Conservation (phyloP, 1,140 invertebrate genomes). For the Philopotamus ludificatus region DNA sequence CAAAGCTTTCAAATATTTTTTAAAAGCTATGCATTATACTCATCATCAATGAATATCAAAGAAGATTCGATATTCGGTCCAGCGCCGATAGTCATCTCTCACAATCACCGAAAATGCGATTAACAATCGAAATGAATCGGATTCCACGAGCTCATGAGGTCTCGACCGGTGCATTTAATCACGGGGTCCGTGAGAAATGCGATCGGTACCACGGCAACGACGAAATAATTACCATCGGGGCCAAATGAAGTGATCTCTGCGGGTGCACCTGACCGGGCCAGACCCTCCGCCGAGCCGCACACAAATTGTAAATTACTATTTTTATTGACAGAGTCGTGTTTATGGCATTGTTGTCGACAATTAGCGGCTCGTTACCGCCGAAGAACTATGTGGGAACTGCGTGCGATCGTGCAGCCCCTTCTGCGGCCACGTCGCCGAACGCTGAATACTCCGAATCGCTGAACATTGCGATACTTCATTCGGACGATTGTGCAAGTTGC, state of each 20-base stretch:
- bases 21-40: too few species aligned
- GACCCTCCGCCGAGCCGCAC: conserved; percentile 26
- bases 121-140: not conserved
- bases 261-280: conserved; percentile 8
- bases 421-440: too few species aligned
- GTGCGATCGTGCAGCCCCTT: conserved; percentile 13
- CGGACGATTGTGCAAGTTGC: too few species aligned
- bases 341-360: conserved; percentile 33
- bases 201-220: conserved; percentile 13
- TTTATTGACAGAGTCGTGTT: conserved; percentile 28
- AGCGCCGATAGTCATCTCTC: not conserved
- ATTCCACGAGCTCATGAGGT: not conserved
- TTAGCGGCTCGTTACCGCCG: conserved; percentile 13
- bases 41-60: too few species aligned
- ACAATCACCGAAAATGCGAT: too few species aligned
- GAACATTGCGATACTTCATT: too few species aligned
- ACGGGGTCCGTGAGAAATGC: not conserved
- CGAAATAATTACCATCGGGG: conserved; percentile 24
- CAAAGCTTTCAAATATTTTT: too few species aligned
- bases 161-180: not conserved
- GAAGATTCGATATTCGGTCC: too few species aligned
- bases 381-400: not conserved
- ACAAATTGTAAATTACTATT: conserved; percentile 25
- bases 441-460: too few species aligned
- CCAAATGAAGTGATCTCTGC: conserved; percentile 28